A percentile compares a stretch with the other conserved stretches of the same genome.
Conservation (phyloP, 1,140 invertebrate genomes). For the Drusus annulatus region DNA sequence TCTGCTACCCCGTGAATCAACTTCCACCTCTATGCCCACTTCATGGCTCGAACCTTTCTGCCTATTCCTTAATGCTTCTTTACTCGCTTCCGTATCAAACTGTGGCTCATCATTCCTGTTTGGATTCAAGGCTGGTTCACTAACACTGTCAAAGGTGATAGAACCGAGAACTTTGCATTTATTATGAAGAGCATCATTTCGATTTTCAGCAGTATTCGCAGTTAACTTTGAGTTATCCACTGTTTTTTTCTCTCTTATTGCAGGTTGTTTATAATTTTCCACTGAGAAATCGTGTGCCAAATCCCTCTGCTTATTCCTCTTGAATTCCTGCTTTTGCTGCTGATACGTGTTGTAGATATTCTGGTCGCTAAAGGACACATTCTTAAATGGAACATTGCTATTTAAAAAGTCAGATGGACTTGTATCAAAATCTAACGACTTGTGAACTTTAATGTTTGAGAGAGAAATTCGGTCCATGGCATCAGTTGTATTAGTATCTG, state of each 20-base stretch:
- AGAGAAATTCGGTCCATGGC: conserved; percentile 53
- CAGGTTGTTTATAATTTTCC: neutral
- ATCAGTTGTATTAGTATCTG: conserved; percentile 34
- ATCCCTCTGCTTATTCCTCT: conserved; percentile 66
- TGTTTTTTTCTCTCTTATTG: neutral
- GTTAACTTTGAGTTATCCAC: neutral
- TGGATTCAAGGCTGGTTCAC: conserved; percentile 8
- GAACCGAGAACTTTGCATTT: conserved; percentile 23
- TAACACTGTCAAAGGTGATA: conserved; percentile 17
- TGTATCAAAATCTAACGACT: conserved; percentile 57
- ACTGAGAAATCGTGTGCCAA: conserved; percentile 65
- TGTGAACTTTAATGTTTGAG: conserved; percentile 54
- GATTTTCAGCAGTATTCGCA: neutral
- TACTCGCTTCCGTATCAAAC: conserved; percentile 53
- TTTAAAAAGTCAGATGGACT: conserved; percentile 64
- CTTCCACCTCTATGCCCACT: conserved; percentile 41
- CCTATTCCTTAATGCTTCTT: conserved; percentile 56
- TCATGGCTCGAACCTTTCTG: conserved; percentile 55
- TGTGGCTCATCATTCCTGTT: conserved; percentile 42
- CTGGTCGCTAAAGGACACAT: conserved; percentile 32
- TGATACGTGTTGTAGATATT: conserved; percentile 44
- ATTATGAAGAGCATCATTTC: conserved; percentile 5
- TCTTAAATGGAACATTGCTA: conserved; percentile 53
- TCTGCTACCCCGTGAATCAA: neutral
- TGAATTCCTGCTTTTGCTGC: conserved; percentile 62